Conservation (phyloP, 2,113 vertebrate species). For the Pygoscelis antarcticus region DNA sequence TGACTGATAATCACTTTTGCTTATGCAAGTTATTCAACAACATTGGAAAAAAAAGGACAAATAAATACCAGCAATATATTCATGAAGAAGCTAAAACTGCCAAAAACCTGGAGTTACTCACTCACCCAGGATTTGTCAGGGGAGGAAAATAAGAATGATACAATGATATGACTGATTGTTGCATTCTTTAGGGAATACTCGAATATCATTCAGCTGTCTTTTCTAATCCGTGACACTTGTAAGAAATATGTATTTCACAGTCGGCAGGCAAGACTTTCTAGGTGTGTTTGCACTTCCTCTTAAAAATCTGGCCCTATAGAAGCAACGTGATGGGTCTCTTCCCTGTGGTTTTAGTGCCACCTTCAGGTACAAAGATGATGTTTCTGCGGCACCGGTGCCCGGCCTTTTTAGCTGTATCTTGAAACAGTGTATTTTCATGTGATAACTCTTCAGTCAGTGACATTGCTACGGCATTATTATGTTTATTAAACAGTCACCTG, state of each 20-base stretch:
- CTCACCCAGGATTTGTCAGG: neutral
- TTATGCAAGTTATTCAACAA: neutral
- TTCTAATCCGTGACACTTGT: neutral
- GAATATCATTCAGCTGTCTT: neutral
- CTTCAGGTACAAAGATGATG: neutral
- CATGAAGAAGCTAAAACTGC: neutral
- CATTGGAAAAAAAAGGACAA: neutral
- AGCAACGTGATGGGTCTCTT: neutral
- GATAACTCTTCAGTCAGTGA: neutral
- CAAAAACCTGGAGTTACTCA: neutral
- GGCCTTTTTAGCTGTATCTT: neutral
- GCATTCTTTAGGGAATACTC: neutral
- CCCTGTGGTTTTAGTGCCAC: slow-evolving; percentile 4
- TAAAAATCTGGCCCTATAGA: neutral
- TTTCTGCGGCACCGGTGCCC: neutral
- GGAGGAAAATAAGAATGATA: neutral
- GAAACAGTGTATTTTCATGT: neutral
- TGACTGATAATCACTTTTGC: neutral
- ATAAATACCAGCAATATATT: neutral
- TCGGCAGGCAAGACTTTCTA: neutral
- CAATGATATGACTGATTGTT: neutral
- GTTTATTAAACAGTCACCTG: neutral
- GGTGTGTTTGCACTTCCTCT: neutral
- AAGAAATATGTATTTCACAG: neutral
- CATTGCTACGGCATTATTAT: neutral